These are phyloP conservation scores for Xiphorhynchus erythropygius DNA, from an alignment of 2,797 vertebrate species.

Conservation along the genomic window DNA sequence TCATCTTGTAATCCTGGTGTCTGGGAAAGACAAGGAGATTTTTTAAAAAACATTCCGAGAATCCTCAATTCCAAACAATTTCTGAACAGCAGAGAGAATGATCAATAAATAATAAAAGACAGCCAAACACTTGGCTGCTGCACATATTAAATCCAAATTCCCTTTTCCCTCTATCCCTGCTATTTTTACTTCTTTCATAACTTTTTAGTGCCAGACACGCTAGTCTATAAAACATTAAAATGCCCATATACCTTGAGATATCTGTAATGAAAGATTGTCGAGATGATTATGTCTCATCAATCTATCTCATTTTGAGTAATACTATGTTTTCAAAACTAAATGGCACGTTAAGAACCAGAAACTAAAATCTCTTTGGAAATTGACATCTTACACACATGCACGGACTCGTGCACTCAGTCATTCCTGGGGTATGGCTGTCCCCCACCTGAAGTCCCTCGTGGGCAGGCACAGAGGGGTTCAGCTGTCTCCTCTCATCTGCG, in stretches of 20 bases:
- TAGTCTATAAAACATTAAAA: neutral
- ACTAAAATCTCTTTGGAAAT: neutral
- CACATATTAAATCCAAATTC: neutral
- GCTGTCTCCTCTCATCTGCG: fast-evolving
- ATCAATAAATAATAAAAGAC: neutral
- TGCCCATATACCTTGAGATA: neutral
- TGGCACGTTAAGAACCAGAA: neutral
- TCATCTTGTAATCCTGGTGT: neutral
- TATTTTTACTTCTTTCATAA: neutral
- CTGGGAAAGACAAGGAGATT: neutral
- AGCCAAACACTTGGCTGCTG: neutral
- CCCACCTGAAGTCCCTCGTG: neutral
- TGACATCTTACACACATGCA: neutral
- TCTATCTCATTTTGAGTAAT: neutral
- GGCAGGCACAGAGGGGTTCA: neutral
- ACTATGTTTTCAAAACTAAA: neutral
- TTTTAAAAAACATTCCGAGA: neutral
- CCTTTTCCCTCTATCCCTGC: neutral
- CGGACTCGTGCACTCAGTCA: fast-evolving
- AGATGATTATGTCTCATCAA: neutral
- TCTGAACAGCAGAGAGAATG: neutral
- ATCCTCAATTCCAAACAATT: neutral
- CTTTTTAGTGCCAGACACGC: neutral
- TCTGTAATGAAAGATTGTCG: neutral
- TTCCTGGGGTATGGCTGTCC: neutral